Evolutionary conservation across 2,113 vertebrate genomes (phyloP).

Genomic region (Lophius piscatorius): DNA sequence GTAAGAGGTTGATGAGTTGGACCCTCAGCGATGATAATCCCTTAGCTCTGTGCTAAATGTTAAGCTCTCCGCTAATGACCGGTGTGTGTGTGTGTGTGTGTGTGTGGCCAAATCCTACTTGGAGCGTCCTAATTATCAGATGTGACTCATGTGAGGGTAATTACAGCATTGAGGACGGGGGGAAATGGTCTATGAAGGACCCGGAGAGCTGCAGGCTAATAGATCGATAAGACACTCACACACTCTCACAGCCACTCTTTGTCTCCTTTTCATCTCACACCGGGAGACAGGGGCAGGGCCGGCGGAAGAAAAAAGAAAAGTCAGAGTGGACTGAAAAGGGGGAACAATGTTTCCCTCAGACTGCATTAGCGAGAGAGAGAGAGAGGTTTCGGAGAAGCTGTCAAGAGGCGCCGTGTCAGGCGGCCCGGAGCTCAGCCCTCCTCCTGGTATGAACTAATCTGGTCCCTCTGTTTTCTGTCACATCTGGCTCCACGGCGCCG

Average conservation of each 20-base stretch:
- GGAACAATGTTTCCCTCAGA: constrained; percentile 60
- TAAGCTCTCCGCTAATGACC: constrained; percentile 62
- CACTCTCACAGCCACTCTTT: background rate
- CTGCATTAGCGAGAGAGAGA: constrained; percentile 47
- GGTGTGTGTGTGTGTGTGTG: constrained; percentile 34
- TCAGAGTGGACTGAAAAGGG: constrained; percentile 32
- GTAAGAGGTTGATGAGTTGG: constrained; percentile 57
- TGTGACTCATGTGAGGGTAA: constrained; percentile 70
- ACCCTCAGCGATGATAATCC: constrained; percentile 68
- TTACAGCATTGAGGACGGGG: constrained; percentile 59
- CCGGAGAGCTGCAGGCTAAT: constrained; percentile 61
- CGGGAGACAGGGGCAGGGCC: constrained; percentile 18
- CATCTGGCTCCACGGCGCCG: constrained; percentile 53
- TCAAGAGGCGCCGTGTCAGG: constrained; percentile 56
- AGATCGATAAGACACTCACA: constrained; percentile 39
- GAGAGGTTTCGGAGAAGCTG: constrained; percentile 63
- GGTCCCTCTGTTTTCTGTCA: constrained; percentile 65
- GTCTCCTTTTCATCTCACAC: constrained; percentile 40
- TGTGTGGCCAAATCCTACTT: constrained; percentile 4
- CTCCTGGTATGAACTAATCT: constrained; percentile 58
- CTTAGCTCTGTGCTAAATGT: constrained; percentile 57
- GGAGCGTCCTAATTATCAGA: constrained; percentile 64
- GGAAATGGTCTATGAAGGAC: constrained; percentile 63
- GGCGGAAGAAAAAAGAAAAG: constrained; percentile 13
- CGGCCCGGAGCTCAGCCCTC: constrained; percentile 45